Conservation (phyloP, 2,113 vertebrate genomes). For the Urocitellus parryii region DNA sequence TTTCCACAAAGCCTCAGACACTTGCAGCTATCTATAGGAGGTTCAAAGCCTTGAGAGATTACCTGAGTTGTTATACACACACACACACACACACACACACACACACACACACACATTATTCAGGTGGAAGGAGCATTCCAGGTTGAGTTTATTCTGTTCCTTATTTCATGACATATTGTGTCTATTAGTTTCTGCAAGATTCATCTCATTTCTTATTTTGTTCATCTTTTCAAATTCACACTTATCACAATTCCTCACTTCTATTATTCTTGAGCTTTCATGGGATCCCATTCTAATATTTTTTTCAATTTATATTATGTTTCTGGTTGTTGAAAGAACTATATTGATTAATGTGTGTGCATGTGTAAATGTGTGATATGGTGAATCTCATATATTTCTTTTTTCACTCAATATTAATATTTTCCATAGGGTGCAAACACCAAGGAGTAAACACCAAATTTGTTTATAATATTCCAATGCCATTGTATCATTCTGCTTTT, state of each 20-base stretch:
- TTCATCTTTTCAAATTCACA: background rate
- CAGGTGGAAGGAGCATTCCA: background rate
- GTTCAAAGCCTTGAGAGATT: background rate
- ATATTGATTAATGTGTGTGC: background rate
- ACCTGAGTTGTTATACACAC: background rate
- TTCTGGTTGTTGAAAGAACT: background rate
- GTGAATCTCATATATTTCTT: background rate
- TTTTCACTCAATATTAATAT: background rate
- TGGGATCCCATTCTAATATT: background rate
- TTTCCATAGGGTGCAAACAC: background rate
- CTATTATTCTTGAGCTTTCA: background rate
- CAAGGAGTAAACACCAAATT: background rate
- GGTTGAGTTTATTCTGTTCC: background rate
- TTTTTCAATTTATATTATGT: background rate
- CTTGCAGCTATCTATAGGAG: background rate
- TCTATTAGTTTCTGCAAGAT: background rate
- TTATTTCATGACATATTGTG: background rate
- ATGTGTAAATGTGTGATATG: background rate
- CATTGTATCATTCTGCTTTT: background rate
- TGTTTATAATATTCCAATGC: background rate
- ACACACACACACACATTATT: background rate
- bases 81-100: no score
- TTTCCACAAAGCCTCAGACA: background rate
- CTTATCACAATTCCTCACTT: background rate
- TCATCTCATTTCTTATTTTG: slow-evolving; percentile 14